phyloP scores from a whole-genome alignment of 2,113 vertebrate genomes.

The Vombatus ursinus region DNA sequence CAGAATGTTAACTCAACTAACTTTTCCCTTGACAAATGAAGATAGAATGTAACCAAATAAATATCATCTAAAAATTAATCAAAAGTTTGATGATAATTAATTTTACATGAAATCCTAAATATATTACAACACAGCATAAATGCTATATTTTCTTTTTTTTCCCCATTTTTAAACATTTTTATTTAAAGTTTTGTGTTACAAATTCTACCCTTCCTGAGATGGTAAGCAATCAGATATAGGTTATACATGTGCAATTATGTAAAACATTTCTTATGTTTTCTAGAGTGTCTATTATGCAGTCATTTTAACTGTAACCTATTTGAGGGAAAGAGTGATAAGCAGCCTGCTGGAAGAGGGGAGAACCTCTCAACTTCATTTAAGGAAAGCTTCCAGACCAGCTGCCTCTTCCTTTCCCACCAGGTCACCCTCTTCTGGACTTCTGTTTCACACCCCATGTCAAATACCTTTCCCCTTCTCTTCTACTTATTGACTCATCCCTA shows the following conservation, averaged over 20 bases:
- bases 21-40: slow-evolving; percentile 69
- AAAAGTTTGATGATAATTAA: not conserved
- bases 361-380: not conserved
- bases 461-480: not conserved
- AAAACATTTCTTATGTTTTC: not conserved
- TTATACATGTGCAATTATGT: no score
- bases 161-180: not conserved
- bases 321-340: slow-evolving; percentile 3
- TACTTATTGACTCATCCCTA: not conserved
- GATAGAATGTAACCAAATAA: slow-evolving; percentile 59
- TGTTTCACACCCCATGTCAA: not conserved
- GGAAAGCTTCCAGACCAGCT: not conserved
- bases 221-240: no score
- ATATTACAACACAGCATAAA: not conserved
- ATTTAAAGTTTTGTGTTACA: no score
- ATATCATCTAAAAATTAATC: slow-evolving; percentile 34
- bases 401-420: not conserved
- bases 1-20: slow-evolving; percentile 55
- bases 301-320: slow-evolving; percentile 5
- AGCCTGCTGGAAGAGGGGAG: not conserved
- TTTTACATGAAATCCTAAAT: not conserved
- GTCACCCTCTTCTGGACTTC: not conserved
- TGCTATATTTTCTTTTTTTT: not conserved
- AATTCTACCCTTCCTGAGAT: no score
- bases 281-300: not conserved